Conservation (phyloP, 2,888 invertebrate genomes). For the Lysandra bellargus region DNA sequence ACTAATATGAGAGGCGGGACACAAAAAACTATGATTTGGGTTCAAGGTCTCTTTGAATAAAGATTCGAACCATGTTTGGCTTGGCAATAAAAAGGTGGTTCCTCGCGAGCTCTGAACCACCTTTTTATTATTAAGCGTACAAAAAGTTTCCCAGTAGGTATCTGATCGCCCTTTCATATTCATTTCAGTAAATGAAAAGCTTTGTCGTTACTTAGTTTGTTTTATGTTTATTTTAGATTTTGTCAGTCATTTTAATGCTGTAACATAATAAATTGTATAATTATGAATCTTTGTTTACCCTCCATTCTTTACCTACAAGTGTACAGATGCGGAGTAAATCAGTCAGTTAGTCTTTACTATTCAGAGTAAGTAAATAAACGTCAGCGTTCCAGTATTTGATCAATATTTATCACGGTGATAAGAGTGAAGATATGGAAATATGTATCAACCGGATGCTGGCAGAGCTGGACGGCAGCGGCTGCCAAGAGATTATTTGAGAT, state of each 20-base stretch:
- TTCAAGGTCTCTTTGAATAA: neutral
- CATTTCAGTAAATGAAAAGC: neutral
- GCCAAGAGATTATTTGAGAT: conserved; percentile 46
- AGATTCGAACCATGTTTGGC: neutral
- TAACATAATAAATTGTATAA: neutral
- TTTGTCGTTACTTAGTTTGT: neutral
- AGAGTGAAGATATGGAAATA: conserved; percentile 34
- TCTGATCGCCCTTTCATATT: too few species aligned
- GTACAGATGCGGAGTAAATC: neutral
- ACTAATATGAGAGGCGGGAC: neutral
- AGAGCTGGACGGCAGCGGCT: conserved; percentile 37
- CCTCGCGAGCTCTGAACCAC: neutral
- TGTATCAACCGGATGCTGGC: conserved; percentile 36
- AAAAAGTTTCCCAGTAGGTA: neutral
- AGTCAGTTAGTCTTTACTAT: neutral
- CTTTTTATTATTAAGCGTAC: neutral
- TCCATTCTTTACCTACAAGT: neutral
- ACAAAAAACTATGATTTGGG: conserved; percentile 18
- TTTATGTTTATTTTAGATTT: neutral
- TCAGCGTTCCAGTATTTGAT: conserved; percentile 11
- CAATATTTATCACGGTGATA: conserved; percentile 30
- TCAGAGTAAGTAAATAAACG: conserved; percentile 25
- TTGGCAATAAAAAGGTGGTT: neutral
- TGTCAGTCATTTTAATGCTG: neutral
- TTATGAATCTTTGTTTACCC: neutral